Conservation (phyloP, 2,113 vertebrate genomes). For the Noturus placidus region DNA sequence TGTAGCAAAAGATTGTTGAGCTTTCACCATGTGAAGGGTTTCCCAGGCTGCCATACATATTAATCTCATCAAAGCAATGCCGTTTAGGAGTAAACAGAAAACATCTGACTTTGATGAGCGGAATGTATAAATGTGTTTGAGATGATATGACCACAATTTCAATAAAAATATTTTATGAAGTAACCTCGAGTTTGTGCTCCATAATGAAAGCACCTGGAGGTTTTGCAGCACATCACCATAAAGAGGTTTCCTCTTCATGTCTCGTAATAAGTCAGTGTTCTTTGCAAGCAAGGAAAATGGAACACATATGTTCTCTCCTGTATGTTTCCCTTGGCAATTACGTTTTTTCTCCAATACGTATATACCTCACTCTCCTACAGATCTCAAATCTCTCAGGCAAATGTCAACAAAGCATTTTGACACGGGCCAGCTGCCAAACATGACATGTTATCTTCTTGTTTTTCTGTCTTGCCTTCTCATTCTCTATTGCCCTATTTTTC, state of each 20-base stretch:
- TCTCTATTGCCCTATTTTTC: not conserved
- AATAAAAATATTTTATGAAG: not conserved
- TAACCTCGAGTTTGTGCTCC: not conserved
- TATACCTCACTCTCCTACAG: not conserved
- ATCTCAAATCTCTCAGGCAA: not conserved
- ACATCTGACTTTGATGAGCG: not conserved
- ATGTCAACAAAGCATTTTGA: slow-evolving; percentile 25
- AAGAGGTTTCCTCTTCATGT: not conserved
- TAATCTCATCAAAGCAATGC: not conserved
- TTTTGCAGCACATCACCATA: not conserved
- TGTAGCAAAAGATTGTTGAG: too few relatives aligned
- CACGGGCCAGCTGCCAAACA: slow-evolving; percentile 14
- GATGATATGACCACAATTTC: not conserved
- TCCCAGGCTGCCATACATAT: not conserved
- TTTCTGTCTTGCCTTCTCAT: slow-evolving; percentile 25
- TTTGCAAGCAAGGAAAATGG: not conserved
- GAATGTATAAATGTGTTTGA: not conserved
- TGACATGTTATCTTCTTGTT: not conserved
- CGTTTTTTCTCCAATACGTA: not conserved
- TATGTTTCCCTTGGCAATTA: not conserved
- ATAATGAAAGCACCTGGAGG: not conserved
- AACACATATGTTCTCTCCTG: not conserved
- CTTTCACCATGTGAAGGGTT: not conserved
- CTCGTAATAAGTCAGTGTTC: not conserved
- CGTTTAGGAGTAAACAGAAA: not conserved